phyloP scores from a whole-genome alignment of 2,113 vertebrate species.

The Chamaea fasciata region DNA sequence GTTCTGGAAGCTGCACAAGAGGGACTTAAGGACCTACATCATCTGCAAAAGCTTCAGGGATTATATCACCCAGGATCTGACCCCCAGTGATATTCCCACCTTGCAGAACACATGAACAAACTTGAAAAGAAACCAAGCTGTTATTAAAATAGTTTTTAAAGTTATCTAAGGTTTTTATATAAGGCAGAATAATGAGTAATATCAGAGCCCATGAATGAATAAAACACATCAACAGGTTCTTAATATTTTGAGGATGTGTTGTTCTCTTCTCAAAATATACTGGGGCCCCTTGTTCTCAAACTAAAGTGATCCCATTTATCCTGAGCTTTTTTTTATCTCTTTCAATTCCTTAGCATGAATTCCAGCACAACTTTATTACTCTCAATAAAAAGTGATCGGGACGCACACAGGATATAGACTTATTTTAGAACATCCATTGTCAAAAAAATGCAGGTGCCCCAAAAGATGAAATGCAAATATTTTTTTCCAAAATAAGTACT shows the following conservation, averaged over 20 bases:
- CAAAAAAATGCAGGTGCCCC: background rate
- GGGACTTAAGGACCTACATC: background rate
- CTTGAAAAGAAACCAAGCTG: background rate
- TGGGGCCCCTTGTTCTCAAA: background rate
- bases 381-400: background rate
- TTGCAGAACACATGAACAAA: background rate
- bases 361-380: background rate
- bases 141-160: background rate
- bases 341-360: background rate
- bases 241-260: background rate
- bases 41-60: background rate
- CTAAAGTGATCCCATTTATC: background rate
- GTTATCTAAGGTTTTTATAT: background rate
- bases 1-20: background rate
- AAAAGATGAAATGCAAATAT: background rate
- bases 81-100: background rate
- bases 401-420: background rate
- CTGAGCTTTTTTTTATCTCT: background rate
- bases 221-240: background rate
- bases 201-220: background rate
- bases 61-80: background rate
- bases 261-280: background rate
- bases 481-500: background rate
- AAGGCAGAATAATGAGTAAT: background rate
- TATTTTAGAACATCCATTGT: background rate